Percentiles rank a stretch among this genome's conserved stretches.
Conservation (phyloP, 2,888 invertebrate genomes). For the Clitarchus hookeri region DNA sequence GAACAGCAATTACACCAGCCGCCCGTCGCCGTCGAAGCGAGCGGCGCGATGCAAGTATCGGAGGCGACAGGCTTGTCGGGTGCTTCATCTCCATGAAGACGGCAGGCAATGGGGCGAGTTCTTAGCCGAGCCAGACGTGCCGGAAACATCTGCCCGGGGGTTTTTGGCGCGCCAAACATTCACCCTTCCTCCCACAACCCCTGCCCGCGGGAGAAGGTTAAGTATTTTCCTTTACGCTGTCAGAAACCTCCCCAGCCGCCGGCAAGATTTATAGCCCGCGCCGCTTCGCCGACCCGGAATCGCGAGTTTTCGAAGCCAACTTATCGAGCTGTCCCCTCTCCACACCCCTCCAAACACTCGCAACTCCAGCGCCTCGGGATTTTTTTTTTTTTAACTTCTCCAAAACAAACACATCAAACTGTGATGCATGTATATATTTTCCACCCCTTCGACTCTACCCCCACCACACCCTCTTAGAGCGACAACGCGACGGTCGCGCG, state of each 20-base stretch:
- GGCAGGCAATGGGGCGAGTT: constrained; percentile 1
- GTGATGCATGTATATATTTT: constrained; percentile 4
- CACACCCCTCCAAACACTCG: neutral
- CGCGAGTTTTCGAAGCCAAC: constrained; percentile 5
- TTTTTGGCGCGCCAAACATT: neutral
- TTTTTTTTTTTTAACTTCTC: neutral
- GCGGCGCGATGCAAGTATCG: neutral
- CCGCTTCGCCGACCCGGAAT: neutral
- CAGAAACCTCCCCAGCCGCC: neutral
- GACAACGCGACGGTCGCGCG: no score
- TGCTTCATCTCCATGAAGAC: neutral
- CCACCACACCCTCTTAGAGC: no score
- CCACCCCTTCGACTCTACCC: neutral
- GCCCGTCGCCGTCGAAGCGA: neutral
- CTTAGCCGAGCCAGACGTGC: neutral
- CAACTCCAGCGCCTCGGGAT: neutral
- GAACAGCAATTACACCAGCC: no score
- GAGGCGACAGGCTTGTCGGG: neutral
- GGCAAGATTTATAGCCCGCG: neutral
- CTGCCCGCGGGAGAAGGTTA: neutral
- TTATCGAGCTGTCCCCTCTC: neutral
- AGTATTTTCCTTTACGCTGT: constrained; percentile 14
- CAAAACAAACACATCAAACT: constrained; percentile 14
- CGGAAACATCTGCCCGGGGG: neutral
- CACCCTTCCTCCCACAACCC: neutral